Base-by-base conservation (phyloP, 2,888 invertebrate genomes). In the Odiellus spinosus region DNA sequence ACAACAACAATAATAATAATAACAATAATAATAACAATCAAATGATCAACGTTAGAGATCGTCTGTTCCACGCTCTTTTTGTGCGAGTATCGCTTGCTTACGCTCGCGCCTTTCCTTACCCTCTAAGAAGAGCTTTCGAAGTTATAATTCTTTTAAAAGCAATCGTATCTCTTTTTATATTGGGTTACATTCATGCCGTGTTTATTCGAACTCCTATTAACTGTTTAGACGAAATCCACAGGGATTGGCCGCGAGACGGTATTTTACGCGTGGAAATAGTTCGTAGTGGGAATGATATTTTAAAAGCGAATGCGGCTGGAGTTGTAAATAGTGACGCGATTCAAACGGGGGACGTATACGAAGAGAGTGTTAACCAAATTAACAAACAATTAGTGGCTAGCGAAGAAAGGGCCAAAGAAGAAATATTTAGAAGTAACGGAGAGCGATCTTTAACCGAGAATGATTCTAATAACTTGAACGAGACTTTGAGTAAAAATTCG, bases 201-300 rank as follows among this genome's bases (percentile, higher is more conserved):
- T 93, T 95, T 67, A 86, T 90, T 41, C 77, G 85, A 60, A 78
- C 86, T 52, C 91, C 95, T 6, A 84, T 87, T 46, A 87, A 87
- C 59, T 98, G 96, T 65, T 72, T 98, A 58, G 80, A 86, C 63
- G 80, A 85, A 64, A 77, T 91, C 34, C 77, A 81, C 61, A 76
- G 81, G 56, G 77, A 80, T 12, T 98, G 96, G 96, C 95, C 96
- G 0, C 72, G 87, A 52, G 86, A 91, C 67, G 96, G 98, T 5
- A 87, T 98, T 56, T 71, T 98, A 17, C 72, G 91, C 53, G 87
- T 93, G n/a, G 91, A 93, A 69, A 63, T 72, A 6, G 58, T 63
- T 11, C 36, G 26, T 3, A 15, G 38, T 12, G 43, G 14, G 12
- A 32, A 34, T 15, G 43, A 43, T 4, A 20, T 38, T 38, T 15